phyloP scores from a whole-genome alignment of 2,113 vertebrate species.

The Notothenia rossii region DNA sequence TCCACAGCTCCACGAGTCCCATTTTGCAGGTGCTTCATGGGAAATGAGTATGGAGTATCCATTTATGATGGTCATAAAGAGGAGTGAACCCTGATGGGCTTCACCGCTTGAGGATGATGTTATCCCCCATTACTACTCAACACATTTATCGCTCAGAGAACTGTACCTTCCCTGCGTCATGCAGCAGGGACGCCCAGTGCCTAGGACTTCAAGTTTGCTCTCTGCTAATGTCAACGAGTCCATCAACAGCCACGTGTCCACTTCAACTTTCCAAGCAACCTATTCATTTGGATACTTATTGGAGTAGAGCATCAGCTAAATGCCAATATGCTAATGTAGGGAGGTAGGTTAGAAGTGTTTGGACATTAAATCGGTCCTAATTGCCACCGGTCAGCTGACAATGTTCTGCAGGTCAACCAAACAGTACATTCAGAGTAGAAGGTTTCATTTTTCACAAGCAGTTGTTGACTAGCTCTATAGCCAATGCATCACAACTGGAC shows the following conservation, averaged over 20 bases:
- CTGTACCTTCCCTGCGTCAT: constrained; percentile 19
- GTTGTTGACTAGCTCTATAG: background rate
- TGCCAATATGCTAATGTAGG: background rate
- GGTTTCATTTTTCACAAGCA: background rate
- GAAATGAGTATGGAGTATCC: constrained; percentile 62
- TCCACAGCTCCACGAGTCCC: constrained; percentile 17
- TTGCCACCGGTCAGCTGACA: constrained; percentile 1
- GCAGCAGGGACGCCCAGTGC: constrained; percentile 8
- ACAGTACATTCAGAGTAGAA: constrained; percentile 5
- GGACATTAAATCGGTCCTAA: background rate
- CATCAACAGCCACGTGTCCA: constrained; percentile 27
- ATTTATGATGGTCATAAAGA: constrained; percentile 74
- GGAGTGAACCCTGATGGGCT: constrained; percentile 61
- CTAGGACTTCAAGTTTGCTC: constrained; percentile 21
- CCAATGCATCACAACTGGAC: background rate
- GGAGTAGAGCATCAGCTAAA: background rate
- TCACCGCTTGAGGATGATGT: constrained; percentile 61
- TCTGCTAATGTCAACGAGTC: constrained; percentile 30
- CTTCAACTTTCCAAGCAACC: constrained; percentile 1
- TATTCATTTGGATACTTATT: background rate
- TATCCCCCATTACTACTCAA: constrained; percentile 53
- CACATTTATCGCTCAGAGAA: constrained; percentile 51
- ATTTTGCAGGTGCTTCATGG: constrained; percentile 53
- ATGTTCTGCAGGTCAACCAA: constrained; percentile 7
- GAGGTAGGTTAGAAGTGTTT: background rate